Base-by-base conservation (phyloP, 2,888 invertebrate species). In the Cylindroiulus punctatus region DNA sequence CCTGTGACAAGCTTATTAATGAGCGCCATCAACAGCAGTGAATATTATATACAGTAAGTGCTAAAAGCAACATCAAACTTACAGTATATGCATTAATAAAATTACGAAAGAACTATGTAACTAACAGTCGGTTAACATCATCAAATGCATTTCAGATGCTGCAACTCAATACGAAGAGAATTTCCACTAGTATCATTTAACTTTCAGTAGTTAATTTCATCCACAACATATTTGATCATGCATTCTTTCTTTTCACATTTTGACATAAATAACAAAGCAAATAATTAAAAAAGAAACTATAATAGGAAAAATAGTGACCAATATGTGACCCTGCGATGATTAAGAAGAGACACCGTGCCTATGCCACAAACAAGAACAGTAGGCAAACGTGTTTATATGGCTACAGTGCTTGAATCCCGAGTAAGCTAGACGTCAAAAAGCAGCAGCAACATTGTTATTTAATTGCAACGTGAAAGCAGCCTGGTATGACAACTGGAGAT, bases 291-390 rank as follows among this genome's bases (percentile, higher is more conserved):
- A 82, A 30, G 5, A 40, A 26, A 4, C n/a, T 3, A n/a, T 8
- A n/a, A 82, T 10, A 82, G 30, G 19, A 82, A 30, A 82, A 30
- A 30, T 7, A 40, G 36, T 82, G 82, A 82, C 32, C 82, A n/a
- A 82, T 19, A 82, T 82, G 36, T 36, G 82, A 82, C 82, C 82
- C 5, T 19, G 82, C 8, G 40, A 82, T n/a, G 40, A 42, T 36
- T 19, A 82, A 81, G 82, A 40, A 40, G 30, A 5, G 82, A 82
- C 82, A 82, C 82, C 82, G 82, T 82, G 82, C 82, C 82, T 82
- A 82, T 40, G 82, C 82, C 82, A 82, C 82, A 82, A 82, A 82
- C 30, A 82, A 82, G 40, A 19, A 82, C 32, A n/a, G 22, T 57
- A 22, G 22, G 57, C 22, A 57, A 22, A 57, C 57, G 22, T 57